phyloP scores from a whole-genome alignment of 2,797 vertebrate species.

The Enteromius treurensis region DNA sequence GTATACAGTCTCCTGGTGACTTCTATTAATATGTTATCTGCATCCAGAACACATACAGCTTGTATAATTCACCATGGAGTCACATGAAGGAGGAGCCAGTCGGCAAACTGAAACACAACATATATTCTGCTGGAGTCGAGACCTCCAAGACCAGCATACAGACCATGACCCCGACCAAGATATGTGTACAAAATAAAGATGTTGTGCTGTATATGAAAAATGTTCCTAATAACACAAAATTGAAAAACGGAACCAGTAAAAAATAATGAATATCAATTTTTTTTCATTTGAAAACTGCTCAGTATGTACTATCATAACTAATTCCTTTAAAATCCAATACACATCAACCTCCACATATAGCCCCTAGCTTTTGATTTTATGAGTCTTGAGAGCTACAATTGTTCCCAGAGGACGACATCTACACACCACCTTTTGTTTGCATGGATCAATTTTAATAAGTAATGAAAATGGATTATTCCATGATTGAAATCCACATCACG shows the following conservation, averaged over 20 bases:
- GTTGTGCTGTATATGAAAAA: neutral
- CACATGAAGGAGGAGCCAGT: conserved; percentile 51
- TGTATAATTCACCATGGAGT: conserved; percentile 54
- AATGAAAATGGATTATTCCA: conserved; percentile 59
- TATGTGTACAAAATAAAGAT: neutral
- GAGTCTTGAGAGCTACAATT: conserved; percentile 39
- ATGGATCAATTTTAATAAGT: conserved; percentile 48
- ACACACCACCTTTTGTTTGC: conserved; percentile 45
- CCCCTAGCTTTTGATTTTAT: conserved; percentile 36
- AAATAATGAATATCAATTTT: neutral
- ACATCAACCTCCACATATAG: conserved; percentile 30
- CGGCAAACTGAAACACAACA: conserved; percentile 35
- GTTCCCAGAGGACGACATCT: conserved; percentile 26
- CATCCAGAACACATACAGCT: conserved; percentile 37
- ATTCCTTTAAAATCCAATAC: conserved; percentile 37
- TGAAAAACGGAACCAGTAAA: neutral
- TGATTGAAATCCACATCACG: conserved; percentile 47
- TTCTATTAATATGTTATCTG: conserved; percentile 10
- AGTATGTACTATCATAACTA: neutral
- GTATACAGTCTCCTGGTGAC: conserved; percentile 3
- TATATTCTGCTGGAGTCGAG: conserved; percentile 13
- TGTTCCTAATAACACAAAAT: neutral
- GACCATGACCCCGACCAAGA: conserved; percentile 7
- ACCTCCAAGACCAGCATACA: neutral
- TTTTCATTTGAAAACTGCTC: neutral